Base-by-base conservation (phyloP, 2,113 vertebrate genomes). In the Oryzias curvinotus region DNA sequence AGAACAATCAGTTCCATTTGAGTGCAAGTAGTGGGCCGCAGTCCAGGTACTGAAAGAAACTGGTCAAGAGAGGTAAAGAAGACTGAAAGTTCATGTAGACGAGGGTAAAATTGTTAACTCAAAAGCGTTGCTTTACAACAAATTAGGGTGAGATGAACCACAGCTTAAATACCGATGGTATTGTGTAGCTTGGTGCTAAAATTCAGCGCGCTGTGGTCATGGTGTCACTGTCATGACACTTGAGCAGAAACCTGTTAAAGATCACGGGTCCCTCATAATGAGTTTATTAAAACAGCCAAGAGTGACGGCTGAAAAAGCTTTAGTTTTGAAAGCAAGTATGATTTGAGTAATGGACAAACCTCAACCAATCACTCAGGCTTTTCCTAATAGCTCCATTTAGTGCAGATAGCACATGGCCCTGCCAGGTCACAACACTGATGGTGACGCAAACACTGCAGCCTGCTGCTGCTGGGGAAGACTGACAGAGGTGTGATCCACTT, bases 271-370 rank as follows among this genome's bases (percentile, higher is more conserved):
- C 49, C 52, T 25, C 17, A 46, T 6, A n/a, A 19, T 49, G 28
- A 30, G 43, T 18, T 4, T 23, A 49, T 49, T n/a, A 12, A 23
- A 7, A 18, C 5, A 25, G 18, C 23, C 62, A 60, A 48, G 54
- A 62, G 60, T 47, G 44, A 16, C 30, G 15, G 36, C 26, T 17
- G 14, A 56, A 75, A 78, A 80, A 71, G 51, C 68, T 62, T 71
- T 69, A 30, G 48, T 48, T 70, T 78, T 45, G 36, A 36, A 36
- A 36, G 36, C 36, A 36, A 10, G 85, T 57, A 65, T 58, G 69
- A 71, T 80, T 64, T 48, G 58, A 83, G 62, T 82, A 71, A 80
- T 84, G 75, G 80, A 86, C 89, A 88, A 86, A 82, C 74, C 68
- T 18, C 57, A 62, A 50, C 48, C 62, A 80, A 87, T 83, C 70